Evolutionary conservation across 1,140 invertebrate species (phyloP), one percentile per base, ranked within the genome.

Genomic region (Macrobrachium rosenbergii): DNA sequence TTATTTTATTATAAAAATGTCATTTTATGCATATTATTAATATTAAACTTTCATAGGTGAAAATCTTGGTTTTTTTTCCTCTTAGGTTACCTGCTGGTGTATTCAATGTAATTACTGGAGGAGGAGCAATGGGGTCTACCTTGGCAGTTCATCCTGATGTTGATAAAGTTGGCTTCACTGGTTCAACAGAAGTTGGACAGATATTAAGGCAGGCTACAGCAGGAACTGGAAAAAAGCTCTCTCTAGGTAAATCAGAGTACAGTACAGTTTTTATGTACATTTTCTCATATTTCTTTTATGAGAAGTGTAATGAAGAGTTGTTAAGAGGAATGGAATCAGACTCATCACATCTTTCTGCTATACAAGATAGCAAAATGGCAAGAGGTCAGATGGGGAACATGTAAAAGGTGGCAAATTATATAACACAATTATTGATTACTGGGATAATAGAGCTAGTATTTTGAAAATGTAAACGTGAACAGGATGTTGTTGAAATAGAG

Each of bases 131-230:
- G 75, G 93, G 93, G 64, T 91, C 90, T 76, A 91, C 92, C 23
- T 90, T 94, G 72, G 91, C 92, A 5, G 80, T 89, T 59, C 93
- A 94, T 90, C 90, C 90, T 58, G 90, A 92, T 81, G 92, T 92
- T 37, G 90, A 92, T 69, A 92, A 92, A 76, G 89, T 92, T 19
- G 90, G 91, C 12, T 92, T 92, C 80, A 91, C 91, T 59, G 92
- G 92, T 17, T 92, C 91, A 58, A 91, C 91, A 16, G 91, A 92
- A 80, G 90, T 92, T 73, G 90, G 91, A 11, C 90, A 92, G 88
- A 90, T 90, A 12, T 82, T 93, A 43, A 89, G 92, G 21, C 80
- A 91, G 45, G 81, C 91, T 19, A 91, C 91, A 63, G 92, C 92
- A 63, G 92, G 92, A 11, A 90, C 89, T 78, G 92, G 93, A 43